Base-by-base conservation (phyloP, 2,797 vertebrate genomes). In the Megaceryle alcyon region DNA sequence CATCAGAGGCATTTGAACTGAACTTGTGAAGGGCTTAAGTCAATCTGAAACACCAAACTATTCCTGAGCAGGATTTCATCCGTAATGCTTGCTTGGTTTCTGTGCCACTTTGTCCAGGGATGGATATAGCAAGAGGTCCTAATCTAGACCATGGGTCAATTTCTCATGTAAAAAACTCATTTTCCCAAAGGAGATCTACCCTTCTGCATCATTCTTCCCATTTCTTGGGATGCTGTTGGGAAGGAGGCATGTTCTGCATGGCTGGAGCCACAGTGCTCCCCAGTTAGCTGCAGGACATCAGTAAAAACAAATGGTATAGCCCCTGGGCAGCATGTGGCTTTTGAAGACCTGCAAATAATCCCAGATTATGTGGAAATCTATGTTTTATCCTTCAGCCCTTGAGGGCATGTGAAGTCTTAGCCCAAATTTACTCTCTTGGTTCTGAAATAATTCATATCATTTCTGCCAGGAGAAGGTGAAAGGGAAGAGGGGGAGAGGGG, bases 261-360 rank as follows among this genome's bases (percentile, higher is more conserved):
- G 25, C 29, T 29, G 31, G 10, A 35, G 12, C 51, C 19, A 11
- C 17, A 28, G 17, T 44, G 33, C 13, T 75, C 49, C 43, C 29
- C 6, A 7, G 2, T 63, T 33, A 51, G 19, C 44, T 43, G 10
- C 16, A 20, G 70, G 41, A 29, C 9, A 41, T 33, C 2, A 3
- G 26, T 26, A 2, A n/a, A 75, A 72, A 6, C 4, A 31, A 23
- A 7, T 17, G 10, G 1, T 39, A 5, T 3, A 16, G 21, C 7
- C 5, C 25, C 51, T 5, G 0, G 5, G 68, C 12, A 66, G 12
- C 3, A 3, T 6, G 0, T 19, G 57, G 33, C 33, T 81, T 80
- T 59, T 70, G 33, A 82, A 70, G 68, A 2, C 26, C n/a, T 63
- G 31, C 35, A 82, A 3, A 54, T 63, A 82, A 63, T 59, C 37